These are phyloP conservation scores for Lerema accius DNA, from an alignment of 1,140 invertebrate species.

Conservation along the genomic window DNA sequence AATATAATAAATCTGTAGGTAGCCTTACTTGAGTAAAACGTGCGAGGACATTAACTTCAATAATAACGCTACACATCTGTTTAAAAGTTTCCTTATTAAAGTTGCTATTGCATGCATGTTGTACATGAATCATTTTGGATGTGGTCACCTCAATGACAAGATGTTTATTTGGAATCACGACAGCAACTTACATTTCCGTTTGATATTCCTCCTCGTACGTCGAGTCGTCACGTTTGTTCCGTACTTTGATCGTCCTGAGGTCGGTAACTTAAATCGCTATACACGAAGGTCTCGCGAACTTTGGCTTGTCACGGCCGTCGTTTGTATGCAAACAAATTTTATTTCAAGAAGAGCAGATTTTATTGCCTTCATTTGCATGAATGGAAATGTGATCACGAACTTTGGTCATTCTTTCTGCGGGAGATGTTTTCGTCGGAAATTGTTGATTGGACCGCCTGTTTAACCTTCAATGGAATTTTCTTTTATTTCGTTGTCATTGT, in stretches of 20 bases:
- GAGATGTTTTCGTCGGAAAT: conserved; percentile 3
- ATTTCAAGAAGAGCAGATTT: conserved; percentile 37
- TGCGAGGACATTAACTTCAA: too few species aligned
- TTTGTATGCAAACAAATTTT: conserved; percentile 50
- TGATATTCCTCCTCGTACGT: conserved; percentile 21
- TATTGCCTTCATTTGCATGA: conserved; percentile 10
- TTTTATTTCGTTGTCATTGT: not conserved
- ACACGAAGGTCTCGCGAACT: conserved; percentile 41
- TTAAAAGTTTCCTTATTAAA: not conserved
- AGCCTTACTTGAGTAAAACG: conserved; percentile 1
- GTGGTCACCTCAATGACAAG: not conserved
- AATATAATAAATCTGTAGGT: too few species aligned
- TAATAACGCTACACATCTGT: not conserved
- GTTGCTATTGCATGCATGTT: not conserved
- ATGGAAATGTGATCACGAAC: not conserved
- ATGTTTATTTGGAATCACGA: conserved; percentile 23
- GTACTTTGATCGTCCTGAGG: conserved; percentile 30
- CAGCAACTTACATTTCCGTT: conserved; percentile 14
- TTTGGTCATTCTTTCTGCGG: not conserved
- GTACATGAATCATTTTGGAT: not conserved
- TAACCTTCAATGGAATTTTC: not conserved
- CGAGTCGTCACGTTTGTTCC: conserved; percentile 32
- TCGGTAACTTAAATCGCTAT: conserved; percentile 31
- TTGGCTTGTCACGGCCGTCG: conserved; percentile 43
- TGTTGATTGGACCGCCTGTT: not conserved